These are phyloP conservation scores for Vireo griseus DNA, from an alignment of 2,797 vertebrate genomes.

Conservation along the genomic window DNA sequence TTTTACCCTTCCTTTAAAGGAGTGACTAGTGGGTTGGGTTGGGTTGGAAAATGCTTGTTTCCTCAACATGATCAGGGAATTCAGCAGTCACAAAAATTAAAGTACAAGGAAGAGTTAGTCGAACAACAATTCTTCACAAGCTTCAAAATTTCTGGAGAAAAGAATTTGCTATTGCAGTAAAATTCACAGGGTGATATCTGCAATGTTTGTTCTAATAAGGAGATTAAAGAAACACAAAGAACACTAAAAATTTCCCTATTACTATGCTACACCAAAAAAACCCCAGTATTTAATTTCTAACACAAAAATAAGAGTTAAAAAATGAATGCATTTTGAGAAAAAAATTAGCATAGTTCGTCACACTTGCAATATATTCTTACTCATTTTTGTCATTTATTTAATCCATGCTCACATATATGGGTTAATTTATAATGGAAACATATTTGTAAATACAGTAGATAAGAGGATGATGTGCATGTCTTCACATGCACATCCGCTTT, in stretches of 20 bases:
- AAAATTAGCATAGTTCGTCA: not conserved
- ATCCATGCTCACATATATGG: not conserved
- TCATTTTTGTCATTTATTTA: not conserved
- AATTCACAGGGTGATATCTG: not conserved
- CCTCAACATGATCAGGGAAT: not conserved
- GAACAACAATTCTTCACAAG: not conserved
- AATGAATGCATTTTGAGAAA: not conserved
- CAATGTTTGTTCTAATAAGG: not conserved
- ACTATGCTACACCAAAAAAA: not conserved
- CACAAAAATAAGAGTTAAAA: not conserved
- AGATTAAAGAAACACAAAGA: not conserved
- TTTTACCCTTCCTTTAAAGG: not conserved
- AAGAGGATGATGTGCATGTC: not conserved
- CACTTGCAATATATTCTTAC: not conserved
- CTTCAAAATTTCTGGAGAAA: not conserved
- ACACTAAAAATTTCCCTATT: not conserved
- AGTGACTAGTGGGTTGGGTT: fast-evolving
- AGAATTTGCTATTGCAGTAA: not conserved
- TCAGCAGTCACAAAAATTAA: not conserved
- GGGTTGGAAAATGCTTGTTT: not conserved
- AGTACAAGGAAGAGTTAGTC: not conserved
- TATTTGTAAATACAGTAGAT: not conserved
- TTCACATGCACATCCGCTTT: not conserved
- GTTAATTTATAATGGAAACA: not conserved
- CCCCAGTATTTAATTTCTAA: not conserved